These are phyloP conservation scores for Suillia variegata DNA, from an alignment of 2,888 invertebrate species.

Conservation along the genomic window DNA sequence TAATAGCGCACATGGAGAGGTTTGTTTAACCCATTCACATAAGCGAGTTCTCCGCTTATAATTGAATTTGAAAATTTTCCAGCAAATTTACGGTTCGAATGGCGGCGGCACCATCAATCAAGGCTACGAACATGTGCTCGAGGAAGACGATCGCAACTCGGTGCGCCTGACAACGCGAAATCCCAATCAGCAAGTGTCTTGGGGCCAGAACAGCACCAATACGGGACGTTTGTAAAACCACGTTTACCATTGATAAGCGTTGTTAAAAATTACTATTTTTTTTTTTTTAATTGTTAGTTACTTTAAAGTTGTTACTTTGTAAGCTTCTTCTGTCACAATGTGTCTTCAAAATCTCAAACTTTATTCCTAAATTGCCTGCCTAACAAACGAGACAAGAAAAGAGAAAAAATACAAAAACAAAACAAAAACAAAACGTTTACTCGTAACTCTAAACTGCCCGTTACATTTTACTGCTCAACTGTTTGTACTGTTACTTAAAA, in stretches of 20 bases:
- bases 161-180: constrained; percentile 74
- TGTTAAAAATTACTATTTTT: neutral
- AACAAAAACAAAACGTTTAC: no score
- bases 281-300: neutral
- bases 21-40: constrained; percentile 24
- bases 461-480: neutral
- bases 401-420: no score
- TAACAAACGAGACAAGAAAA: no score
- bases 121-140: constrained; percentile 73
- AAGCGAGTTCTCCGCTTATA: neutral
- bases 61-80: no score
- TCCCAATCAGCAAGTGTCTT: constrained; percentile 65
- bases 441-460: neutral
- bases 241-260: neutral
- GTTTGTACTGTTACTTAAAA: neutral
- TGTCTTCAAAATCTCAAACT: neutral
- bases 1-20: constrained; percentile 62
- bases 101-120: constrained; percentile 78
- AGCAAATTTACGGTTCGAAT: constrained; percentile 54
- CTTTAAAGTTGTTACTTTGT: neutral
- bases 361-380: no score
- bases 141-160: constrained; percentile 75
- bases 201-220: constrained; percentile 60
- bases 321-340: neutral
- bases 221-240: constrained; percentile 53